Evolutionary conservation across 53 echinoderm and acorn worm species (phyloP).

Genomic region (Stichopus horrens): DNA sequence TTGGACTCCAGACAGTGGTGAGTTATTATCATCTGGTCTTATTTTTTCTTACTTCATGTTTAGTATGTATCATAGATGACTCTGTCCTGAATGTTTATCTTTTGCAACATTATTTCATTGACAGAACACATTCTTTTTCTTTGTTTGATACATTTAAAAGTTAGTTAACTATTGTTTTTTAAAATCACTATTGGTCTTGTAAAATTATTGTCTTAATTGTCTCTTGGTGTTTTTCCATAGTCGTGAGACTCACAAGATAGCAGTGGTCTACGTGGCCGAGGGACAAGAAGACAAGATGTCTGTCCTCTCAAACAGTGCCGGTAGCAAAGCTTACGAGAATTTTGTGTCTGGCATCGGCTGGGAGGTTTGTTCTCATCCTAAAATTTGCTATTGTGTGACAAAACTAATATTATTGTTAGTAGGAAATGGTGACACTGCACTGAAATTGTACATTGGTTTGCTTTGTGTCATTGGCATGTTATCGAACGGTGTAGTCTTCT

Average conservation of each 20-base stretch:
- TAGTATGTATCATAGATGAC: no score
- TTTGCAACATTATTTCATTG: no score
- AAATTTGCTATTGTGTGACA: not conserved
- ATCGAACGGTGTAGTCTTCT: not conserved
- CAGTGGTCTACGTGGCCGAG: slow-evolving; percentile 86
- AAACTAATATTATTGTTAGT: no score
- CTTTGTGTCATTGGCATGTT: not conserved
- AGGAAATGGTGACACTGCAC: no score
- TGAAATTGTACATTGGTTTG: no score
- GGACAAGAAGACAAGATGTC: slow-evolving; percentile 98
- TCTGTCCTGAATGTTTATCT: no score
- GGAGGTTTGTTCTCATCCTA: slow-evolving; percentile 66
- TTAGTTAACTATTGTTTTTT: no score
- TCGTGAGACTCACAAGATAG: slow-evolving; percentile 98
- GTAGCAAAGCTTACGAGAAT: slow-evolving; percentile 89
- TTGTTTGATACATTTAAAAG: no score
- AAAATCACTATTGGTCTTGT: no score
- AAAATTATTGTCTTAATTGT: no score
- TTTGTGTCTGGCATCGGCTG: slow-evolving; percentile 92
- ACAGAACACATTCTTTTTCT: no score
- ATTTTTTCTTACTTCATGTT: not conserved
- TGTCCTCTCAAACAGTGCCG: slow-evolving; percentile 79
- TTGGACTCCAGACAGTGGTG: not conserved
- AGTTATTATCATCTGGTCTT: not conserved
- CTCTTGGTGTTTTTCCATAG: slow-evolving; percentile 29